These are phyloP conservation scores for Sitta europaea DNA, from an alignment of 2,113 vertebrate genomes.

Conservation along the genomic window DNA sequence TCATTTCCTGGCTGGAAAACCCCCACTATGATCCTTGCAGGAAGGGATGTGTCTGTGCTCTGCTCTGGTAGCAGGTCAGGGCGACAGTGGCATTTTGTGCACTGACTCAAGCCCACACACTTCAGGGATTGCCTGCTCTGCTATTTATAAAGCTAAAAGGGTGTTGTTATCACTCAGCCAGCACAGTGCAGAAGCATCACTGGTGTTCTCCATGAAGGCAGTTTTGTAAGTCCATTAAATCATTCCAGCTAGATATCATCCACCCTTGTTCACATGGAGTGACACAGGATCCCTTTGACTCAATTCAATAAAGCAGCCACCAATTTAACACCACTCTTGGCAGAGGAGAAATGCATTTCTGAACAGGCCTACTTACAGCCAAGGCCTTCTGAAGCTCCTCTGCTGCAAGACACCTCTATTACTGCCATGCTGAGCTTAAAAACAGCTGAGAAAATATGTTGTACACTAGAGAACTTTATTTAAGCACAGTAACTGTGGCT, in stretches of 20 bases:
- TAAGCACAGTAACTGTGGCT: not conserved
- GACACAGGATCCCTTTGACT: not conserved
- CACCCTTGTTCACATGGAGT: not conserved
- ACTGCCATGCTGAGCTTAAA: not conserved
- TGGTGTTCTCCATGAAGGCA: not conserved
- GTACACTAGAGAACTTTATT: not conserved
- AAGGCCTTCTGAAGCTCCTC: slow-evolving; percentile 5
- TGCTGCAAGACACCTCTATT: not conserved
- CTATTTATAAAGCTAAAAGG: not conserved
- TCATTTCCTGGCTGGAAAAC: not conserved
- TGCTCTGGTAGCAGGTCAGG: not conserved
- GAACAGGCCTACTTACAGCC: not conserved
- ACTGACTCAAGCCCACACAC: not conserved
- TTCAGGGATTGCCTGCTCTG: not conserved
- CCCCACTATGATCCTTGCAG: accelerated
- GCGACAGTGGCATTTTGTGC: not conserved
- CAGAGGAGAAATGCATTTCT: not conserved
- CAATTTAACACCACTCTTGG: not conserved
- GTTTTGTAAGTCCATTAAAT: not conserved
- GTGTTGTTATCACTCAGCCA: not conserved
- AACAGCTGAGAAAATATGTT: not conserved
- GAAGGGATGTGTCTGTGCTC: not conserved
- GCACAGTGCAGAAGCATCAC: not conserved
- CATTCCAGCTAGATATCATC: not conserved
- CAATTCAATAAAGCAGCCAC: not conserved